These are phyloP conservation scores for Aproaerema taeniolella DNA, from an alignment of 2,888 invertebrate species.

Conservation along the genomic window DNA sequence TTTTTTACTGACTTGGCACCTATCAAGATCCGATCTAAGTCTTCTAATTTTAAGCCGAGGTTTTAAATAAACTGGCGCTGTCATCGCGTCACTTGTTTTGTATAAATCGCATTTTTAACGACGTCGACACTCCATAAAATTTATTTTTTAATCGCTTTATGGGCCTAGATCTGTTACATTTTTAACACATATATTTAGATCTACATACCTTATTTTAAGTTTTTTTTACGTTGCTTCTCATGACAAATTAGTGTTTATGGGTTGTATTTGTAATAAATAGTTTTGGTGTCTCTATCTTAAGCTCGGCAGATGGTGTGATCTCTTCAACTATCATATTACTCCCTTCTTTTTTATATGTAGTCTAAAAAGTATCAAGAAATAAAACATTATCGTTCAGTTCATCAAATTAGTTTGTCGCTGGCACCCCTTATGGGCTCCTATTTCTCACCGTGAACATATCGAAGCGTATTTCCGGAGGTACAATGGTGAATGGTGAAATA, in stretches of 20 bases:
- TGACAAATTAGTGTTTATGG: slow-evolving; percentile 7
- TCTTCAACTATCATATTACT: slow-evolving; percentile 6
- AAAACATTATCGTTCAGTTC: slow-evolving; percentile 13
- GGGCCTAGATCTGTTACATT: slow-evolving; percentile 42
- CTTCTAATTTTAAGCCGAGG: slow-evolving; percentile 46
- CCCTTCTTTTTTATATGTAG: slow-evolving; percentile 6
- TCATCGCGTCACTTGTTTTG: slow-evolving; percentile 54
- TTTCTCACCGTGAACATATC: slow-evolving; percentile 34
- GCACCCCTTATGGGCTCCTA: slow-evolving; percentile 16
- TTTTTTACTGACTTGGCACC: slow-evolving; percentile 30
- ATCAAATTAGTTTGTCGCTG: slow-evolving; percentile 18
- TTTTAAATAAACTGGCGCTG: slow-evolving; percentile 53
- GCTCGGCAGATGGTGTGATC: too few species aligned
- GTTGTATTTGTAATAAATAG: background rate
- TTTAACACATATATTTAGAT: slow-evolving; percentile 36
- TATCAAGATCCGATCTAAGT: slow-evolving; percentile 21
- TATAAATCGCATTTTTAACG: slow-evolving; percentile 62
- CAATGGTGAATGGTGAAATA: slow-evolving; percentile 40
- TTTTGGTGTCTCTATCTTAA: too few species aligned
- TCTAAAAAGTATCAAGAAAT: slow-evolving; percentile 10
- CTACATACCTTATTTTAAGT: slow-evolving; percentile 10
- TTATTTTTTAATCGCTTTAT: slow-evolving; percentile 53
- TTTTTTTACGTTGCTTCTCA: background rate
- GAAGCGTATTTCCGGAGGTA: slow-evolving; percentile 47
- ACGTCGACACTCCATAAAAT: slow-evolving; percentile 57